Conservation (phyloP, 1,140 invertebrate species). For the Drosophila tropicalis region DNA sequence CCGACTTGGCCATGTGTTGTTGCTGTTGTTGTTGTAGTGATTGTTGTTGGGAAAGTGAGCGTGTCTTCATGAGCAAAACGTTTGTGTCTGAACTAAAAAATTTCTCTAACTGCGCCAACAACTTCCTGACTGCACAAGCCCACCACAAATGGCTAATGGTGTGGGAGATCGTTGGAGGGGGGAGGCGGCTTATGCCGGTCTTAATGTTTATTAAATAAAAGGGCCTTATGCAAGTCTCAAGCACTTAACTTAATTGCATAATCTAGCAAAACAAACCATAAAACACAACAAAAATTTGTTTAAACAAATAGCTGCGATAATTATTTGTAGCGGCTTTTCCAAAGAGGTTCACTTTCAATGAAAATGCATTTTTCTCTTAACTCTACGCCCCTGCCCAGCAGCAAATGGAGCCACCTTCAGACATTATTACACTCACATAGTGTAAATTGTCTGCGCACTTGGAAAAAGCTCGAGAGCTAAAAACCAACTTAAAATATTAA, state of each 20-base stretch:
- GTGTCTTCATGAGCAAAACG: conserved; percentile 45
- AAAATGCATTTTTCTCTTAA: neutral
- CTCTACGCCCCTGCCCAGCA: neutral
- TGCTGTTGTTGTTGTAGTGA: too few species aligned
- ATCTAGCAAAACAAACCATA: conserved; percentile 30
- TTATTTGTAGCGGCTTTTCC: neutral
- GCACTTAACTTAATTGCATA: conserved; percentile 48
- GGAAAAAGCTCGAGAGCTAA: neutral
- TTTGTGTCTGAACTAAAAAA: conserved; percentile 27
- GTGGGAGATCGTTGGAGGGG: neutral
- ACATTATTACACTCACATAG: neutral
- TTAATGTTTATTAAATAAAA: conserved; percentile 15
- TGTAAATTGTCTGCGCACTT: neutral
- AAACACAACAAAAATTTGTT: neutral
- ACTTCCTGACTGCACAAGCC: conserved; percentile 50
- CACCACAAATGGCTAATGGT: neutral
- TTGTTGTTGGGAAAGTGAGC: conserved; percentile 62
- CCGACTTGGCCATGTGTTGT: conserved; percentile 19
- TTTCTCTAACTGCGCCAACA: conserved; percentile 37
- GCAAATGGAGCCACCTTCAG: neutral
- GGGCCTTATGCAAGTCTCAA: conserved; percentile 48
- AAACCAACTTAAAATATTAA: neutral
- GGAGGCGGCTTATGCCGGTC: neutral
- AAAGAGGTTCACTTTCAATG: neutral
- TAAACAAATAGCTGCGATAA: neutral